Evolutionary conservation across 1,140 invertebrate species (phyloP).

Genomic region (Apis cerana): DNA sequence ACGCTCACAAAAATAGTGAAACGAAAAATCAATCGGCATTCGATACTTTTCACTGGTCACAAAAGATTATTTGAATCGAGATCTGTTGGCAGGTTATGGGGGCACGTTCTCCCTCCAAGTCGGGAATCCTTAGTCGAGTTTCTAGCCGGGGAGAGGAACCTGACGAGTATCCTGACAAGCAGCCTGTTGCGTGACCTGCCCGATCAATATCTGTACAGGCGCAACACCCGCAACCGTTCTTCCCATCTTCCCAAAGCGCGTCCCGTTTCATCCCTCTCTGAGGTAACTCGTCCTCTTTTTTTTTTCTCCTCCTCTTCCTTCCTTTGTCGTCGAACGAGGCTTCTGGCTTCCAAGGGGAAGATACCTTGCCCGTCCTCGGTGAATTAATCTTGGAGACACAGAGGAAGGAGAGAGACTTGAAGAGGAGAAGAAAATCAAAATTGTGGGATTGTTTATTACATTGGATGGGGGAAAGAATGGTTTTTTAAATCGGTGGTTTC

Average conservation of each 20-base stretch:
- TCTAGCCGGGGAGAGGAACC: slow-evolving; percentile 46
- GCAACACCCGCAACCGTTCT: slow-evolving; percentile 55
- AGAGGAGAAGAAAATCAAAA: too few relatives aligned
- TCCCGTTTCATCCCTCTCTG: slow-evolving; percentile 14
- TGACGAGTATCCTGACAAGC: slow-evolving; percentile 71
- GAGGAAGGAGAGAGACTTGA: too few relatives aligned
- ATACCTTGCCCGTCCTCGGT: not conserved
- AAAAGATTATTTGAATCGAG: too few relatives aligned
- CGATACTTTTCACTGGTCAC: too few relatives aligned
- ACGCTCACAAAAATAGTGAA: too few relatives aligned
- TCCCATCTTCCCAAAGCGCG: slow-evolving; percentile 31
- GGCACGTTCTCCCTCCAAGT: not conserved
- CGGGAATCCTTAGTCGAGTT: slow-evolving; percentile 52
- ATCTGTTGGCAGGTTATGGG: slow-evolving; percentile 2
- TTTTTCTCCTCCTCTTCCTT: not conserved
- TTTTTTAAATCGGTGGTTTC: too few relatives aligned
- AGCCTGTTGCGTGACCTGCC: slow-evolving; percentile 74
- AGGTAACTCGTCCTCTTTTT: too few relatives aligned
- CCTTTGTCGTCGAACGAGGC: not conserved
- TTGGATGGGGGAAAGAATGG: too few relatives aligned
- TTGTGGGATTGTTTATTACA: too few relatives aligned
- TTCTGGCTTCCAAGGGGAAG: not conserved
- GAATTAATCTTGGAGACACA: not conserved
- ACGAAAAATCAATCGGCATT: too few relatives aligned
- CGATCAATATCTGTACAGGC: slow-evolving; percentile 73